Conservation (phyloP, 2,888 invertebrate species). For the Emmelina monodactyla region DNA sequence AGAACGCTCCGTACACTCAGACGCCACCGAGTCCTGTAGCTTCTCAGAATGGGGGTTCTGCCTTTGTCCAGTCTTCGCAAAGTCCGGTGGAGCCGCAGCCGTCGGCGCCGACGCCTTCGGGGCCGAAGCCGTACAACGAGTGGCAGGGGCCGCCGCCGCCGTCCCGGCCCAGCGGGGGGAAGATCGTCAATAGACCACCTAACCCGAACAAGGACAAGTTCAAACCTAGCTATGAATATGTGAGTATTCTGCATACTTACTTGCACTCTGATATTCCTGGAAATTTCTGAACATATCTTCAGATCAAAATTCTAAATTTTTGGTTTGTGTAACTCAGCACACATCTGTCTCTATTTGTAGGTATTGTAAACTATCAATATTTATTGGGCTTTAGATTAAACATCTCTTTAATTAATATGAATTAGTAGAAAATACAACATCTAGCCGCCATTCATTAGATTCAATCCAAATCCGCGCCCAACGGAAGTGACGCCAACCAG, state of each 20-base stretch:
- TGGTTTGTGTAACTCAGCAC: too few relatives aligned
- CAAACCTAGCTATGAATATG: conserved; percentile 35
- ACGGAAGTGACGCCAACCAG: too few relatives aligned
- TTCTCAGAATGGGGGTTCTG: conserved; percentile 5
- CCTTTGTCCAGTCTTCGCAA: conserved; percentile 3
- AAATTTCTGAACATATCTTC: too few relatives aligned
- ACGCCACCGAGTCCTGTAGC: conserved; percentile 5
- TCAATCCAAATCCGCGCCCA: too few relatives aligned
- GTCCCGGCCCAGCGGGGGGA: conserved; percentile 32
- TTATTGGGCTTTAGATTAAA: too few relatives aligned
- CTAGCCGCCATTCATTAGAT: too few relatives aligned
- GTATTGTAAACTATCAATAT: too few relatives aligned
- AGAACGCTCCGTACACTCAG: background rate
- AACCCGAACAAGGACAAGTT: conserved; percentile 48
- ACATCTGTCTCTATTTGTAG: too few relatives aligned
- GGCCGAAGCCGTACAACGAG: conserved; percentile 37
- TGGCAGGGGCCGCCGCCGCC: conserved; percentile 41
- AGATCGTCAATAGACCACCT: conserved; percentile 54
- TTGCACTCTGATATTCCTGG: too few relatives aligned
- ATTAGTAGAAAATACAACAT: too few relatives aligned
- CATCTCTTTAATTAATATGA: too few relatives aligned
- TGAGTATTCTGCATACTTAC: conserved; percentile 24
- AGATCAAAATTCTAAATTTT: too few relatives aligned
- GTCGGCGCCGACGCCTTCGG: conserved; percentile 12
- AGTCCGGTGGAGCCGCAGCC: conserved; percentile 11